phyloP scores from a whole-genome alignment of 2,888 invertebrate genomes.

The Xylota segnis region DNA sequence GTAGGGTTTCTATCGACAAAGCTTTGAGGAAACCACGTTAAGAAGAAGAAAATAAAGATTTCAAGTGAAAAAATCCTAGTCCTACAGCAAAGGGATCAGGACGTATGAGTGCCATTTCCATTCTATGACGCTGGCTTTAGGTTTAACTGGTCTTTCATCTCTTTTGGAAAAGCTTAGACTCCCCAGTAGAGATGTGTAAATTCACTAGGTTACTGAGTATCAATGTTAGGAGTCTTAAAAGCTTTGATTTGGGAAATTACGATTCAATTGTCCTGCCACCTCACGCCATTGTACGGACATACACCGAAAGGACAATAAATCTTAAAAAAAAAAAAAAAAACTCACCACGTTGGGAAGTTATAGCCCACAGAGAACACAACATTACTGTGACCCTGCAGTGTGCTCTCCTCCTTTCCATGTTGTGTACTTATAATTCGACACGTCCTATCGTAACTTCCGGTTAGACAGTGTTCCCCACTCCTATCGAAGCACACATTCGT shows the following conservation, averaged over 20 bases:
- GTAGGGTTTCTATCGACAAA: no score
- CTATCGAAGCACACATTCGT: constrained; percentile 91
- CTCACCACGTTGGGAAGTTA: constrained; percentile 91
- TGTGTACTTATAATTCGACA: constrained; percentile 92
- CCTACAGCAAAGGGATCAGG: no score
- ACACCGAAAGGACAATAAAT: not conserved
- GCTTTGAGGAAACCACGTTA: no score
- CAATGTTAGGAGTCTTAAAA: constrained; percentile 9
- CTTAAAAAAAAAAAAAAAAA: constrained; percentile 41
- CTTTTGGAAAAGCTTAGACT: no score
- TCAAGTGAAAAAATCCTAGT: no score
- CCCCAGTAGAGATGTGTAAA: no score
- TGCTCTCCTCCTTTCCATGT: constrained; percentile 88
- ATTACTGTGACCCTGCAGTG: constrained; percentile 91
- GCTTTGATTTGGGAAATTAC: not conserved
- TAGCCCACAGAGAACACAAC: constrained; percentile 92
- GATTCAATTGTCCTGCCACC: not conserved
- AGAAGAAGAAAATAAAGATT: no score
- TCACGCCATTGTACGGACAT: not conserved
- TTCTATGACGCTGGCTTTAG: no score
- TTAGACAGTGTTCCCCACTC: constrained; percentile 89
- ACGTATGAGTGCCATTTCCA: no score
- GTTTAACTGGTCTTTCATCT: no score
- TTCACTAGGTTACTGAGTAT: not conserved
- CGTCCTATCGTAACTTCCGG: constrained; percentile 94